Evolutionary conservation across 2,888 invertebrate species (phyloP), one percentile per base, ranked within the genome.

Genomic region (Pemphredon lugubris): DNA sequence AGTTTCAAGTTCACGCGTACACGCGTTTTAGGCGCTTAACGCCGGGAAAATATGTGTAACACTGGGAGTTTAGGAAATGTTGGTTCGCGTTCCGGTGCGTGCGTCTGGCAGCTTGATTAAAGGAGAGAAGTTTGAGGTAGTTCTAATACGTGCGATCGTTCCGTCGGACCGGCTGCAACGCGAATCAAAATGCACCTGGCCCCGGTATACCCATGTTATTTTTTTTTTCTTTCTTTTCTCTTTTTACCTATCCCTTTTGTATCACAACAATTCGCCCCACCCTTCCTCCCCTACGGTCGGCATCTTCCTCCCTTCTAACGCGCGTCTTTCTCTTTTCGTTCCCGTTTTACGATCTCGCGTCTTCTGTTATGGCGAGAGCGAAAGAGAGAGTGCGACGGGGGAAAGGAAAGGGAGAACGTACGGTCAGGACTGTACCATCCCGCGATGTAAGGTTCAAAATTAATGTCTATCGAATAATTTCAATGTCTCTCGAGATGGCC

Each of bases 51-150:
- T 26, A 26, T 26, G 26, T n/a, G n/a, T n/a, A n/a, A n/a, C n/a
- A n/a, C n/a, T n/a, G 26, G 7, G 26, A 26, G 26, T 26, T n/a
- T n/a, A 7, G 4, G 26, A 26, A 26, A 26, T 3, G 3, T 26
- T 26, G 4, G 26, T 26, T 7, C 7, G 7, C 7, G 26, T 26
- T 26, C 7, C 26, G 26, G 26, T 5, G 7, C 26, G 26, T 26
- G 26, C 3, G 26, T 26, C 26, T 61, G 65, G 47, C 72, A 40
- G 71, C 66, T 72, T 60, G 65, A 74, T 76, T 59, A 63, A 66
- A 45, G 51, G 63, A 63, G 75, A 61, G 61, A 57, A 61, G 42
- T 68, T 53, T 16, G 18, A 51, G 54, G 48, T 53, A 48, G 42
- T 42, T 53, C 48, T 66, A 75, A 70, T 59, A 58, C 60, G 55